Evolutionary conservation across 2,888 invertebrate genomes (phyloP).

Genomic region (Hypomecis atomaria): DNA sequence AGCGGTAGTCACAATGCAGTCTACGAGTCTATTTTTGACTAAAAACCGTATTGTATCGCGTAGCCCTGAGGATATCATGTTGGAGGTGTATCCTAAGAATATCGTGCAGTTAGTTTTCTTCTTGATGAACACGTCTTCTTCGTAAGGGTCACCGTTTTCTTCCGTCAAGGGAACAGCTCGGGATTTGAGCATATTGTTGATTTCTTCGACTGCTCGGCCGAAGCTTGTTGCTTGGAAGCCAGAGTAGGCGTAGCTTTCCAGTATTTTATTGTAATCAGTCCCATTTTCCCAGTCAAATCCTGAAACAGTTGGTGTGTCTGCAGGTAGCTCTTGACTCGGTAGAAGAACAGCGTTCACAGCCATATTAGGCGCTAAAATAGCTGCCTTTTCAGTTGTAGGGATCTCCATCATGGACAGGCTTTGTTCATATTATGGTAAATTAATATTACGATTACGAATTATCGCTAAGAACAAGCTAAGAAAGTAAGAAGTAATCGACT

Average conservation of each 20-base stretch:
- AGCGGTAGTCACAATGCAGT: constrained; percentile 98
- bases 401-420: constrained; percentile 58
- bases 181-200: constrained; percentile 94
- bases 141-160: constrained; percentile 87
- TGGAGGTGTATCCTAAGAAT: constrained; percentile 98
- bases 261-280: constrained; percentile 92
- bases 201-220: constrained; percentile 94
- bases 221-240: constrained; percentile 99
- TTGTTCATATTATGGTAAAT: not conserved
- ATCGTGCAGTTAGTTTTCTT: constrained; percentile 94
- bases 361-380: constrained; percentile 71
- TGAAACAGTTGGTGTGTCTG: constrained; percentile 87
- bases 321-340: constrained; percentile 87
- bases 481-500: no score
- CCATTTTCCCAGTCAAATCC: constrained; percentile 98
- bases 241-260: constrained; percentile 90
- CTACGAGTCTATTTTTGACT: constrained; percentile 89
- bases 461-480: no score
- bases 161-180: constrained; percentile 88
- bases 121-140: constrained; percentile 92
- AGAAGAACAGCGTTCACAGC: constrained; percentile 90
- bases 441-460: no score
- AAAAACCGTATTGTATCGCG: constrained; percentile 94
- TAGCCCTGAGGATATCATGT: constrained; percentile 97
- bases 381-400: constrained; percentile 55